Evolutionary conservation across 2,113 vertebrate species (phyloP).

Genomic region (Platichthys stellatus): DNA sequence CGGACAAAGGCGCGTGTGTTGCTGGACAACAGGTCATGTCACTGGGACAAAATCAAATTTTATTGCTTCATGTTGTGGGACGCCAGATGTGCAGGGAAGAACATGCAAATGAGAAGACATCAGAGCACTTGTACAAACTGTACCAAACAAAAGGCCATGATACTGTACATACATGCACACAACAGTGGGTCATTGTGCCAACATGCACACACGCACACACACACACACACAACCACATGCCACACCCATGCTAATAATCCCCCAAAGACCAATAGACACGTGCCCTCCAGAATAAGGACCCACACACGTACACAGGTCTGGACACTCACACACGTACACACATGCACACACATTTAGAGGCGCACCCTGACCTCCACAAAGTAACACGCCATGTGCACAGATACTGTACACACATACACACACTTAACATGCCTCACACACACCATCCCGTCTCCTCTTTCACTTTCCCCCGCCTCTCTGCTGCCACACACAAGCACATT

Average conservation of each 20-base stretch:
- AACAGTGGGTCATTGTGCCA: slow-evolving; percentile 33
- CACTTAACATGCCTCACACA: slow-evolving; percentile 30
- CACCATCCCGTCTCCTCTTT: slow-evolving; percentile 41
- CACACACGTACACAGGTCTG: slow-evolving; percentile 4
- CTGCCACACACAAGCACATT: slow-evolving; percentile 20
- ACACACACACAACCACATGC: slow-evolving; percentile 18
- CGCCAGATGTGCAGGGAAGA: slow-evolving; percentile 64
- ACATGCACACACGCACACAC: slow-evolving; percentile 16
- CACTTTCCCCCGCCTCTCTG: slow-evolving; percentile 25
- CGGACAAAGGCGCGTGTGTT: slow-evolving; percentile 67
- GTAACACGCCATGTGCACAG: slow-evolving; percentile 26
- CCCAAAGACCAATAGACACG: slow-evolving; percentile 21
- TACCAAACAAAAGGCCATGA: slow-evolving; percentile 15
- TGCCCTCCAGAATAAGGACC: slow-evolving; percentile 14
- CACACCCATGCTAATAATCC: slow-evolving; percentile 25
- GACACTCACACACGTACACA: slow-evolving; percentile 13
- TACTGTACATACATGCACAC: slow-evolving; percentile 17
- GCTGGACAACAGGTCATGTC: slow-evolving; percentile 53
- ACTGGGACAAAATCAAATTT: slow-evolving; percentile 36
- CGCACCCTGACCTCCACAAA: slow-evolving; percentile 38
- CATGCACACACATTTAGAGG: slow-evolving; percentile 29
- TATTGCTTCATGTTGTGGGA: slow-evolving; percentile 39
- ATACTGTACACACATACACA: slow-evolving; percentile 25
- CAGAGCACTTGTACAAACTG: slow-evolving; percentile 31
- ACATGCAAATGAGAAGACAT: slow-evolving; percentile 50